phyloP scores from a whole-genome alignment of 2,888 invertebrate genomes.

The Eilema depressum region DNA sequence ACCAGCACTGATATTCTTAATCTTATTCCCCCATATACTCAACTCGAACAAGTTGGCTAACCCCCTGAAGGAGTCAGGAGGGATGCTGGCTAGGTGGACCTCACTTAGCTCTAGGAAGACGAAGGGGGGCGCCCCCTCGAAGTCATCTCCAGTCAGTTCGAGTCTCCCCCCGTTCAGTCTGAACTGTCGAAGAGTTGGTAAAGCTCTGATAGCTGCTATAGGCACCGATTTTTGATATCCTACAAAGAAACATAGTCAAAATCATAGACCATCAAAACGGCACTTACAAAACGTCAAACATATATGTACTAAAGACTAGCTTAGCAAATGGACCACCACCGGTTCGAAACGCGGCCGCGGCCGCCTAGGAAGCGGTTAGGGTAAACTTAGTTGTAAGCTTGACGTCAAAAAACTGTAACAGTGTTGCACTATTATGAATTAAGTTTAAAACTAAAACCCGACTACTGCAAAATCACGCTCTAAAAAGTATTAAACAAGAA shows the following conservation, averaged over 20 bases:
- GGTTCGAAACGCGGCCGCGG: no score
- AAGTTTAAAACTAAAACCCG: no score
- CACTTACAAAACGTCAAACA: no score
- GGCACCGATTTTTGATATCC: slow-evolving; percentile 30
- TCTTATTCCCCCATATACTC: slow-evolving; percentile 46
- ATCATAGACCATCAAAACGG: no score
- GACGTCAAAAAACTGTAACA: no score
- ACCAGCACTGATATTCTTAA: slow-evolving; percentile 35
- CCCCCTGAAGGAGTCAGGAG: slow-evolving; percentile 43
- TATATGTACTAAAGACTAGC: no score
- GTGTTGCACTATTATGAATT: no score
- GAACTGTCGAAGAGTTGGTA: slow-evolving; percentile 37
- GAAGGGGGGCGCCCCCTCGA: slow-evolving; percentile 11
- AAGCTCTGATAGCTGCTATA: slow-evolving; percentile 19
- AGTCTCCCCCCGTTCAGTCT: slow-evolving; percentile 34
- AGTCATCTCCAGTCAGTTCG: slow-evolving; percentile 19
- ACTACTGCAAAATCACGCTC: no score
- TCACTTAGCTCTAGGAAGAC: slow-evolving; percentile 34
- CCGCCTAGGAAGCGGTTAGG: no score
- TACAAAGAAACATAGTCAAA: slow-evolving; percentile 17
- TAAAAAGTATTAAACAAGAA: no score
- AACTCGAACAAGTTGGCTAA: slow-evolving; percentile 37
- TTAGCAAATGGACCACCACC: no score
- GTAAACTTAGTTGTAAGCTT: no score
- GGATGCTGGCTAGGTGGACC: slow-evolving; percentile 26